phyloP scores from a whole-genome alignment of 2,113 vertebrate genomes.

The Arenaria interpres region DNA sequence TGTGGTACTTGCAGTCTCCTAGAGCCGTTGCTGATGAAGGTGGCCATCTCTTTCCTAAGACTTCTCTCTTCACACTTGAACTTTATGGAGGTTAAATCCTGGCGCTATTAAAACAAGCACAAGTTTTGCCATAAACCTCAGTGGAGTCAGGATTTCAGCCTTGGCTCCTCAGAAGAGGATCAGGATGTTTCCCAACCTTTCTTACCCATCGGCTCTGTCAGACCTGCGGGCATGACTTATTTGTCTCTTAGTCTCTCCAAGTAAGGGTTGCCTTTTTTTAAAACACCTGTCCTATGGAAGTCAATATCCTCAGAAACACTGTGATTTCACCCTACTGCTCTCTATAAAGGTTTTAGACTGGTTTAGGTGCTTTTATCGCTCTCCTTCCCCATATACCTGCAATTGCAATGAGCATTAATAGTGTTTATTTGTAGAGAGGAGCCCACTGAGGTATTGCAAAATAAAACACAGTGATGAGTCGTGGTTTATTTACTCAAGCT shows the following conservation, averaged over 20 bases:
- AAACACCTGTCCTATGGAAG: not conserved
- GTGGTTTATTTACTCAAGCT: conserved; percentile 67
- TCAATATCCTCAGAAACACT: not conserved
- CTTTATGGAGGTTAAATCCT: not conserved
- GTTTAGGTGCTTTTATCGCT: not conserved
- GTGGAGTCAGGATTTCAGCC: conserved; percentile 12
- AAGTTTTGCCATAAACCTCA: not conserved
- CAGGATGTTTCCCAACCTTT: not conserved
- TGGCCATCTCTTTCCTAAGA: not conserved
- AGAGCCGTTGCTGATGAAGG: not conserved
- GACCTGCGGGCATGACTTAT: not conserved
- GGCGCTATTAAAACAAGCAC: not conserved
- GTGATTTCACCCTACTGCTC: not conserved
- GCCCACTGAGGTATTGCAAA: conserved; percentile 64
- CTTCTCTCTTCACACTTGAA: not conserved
- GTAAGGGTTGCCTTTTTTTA: not conserved
- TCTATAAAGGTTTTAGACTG: not conserved
- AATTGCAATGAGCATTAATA: not conserved
- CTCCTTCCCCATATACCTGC: not conserved
- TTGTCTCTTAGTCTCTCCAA: not conserved
- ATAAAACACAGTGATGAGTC: conserved; percentile 57
- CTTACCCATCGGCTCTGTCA: not conserved
- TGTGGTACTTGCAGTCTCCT: not conserved
- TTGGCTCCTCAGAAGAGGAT: not conserved
- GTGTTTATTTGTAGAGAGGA: conserved; percentile 56